Conservation (phyloP, 1,140 invertebrate genomes). For the Alviniconcha marisindica region DNA sequence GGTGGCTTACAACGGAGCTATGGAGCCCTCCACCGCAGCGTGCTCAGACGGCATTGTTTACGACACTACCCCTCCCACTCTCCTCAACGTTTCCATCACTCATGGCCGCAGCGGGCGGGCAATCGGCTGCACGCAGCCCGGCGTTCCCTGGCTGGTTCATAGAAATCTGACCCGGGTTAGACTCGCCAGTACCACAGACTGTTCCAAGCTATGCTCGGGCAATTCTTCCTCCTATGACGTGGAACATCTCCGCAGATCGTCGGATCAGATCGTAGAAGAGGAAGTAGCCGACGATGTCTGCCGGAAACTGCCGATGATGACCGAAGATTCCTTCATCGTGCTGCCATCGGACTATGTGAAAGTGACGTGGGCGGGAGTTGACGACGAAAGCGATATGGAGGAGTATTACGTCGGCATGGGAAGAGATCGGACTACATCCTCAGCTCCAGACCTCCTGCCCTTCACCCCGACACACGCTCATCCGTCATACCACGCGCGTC, state of each 20-base stretch:
- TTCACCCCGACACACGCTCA: constrained; percentile 38
- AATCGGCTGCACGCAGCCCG: constrained; percentile 38
- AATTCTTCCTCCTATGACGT: neutral
- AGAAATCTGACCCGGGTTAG: constrained; percentile 39
- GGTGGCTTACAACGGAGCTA: constrained; percentile 58
- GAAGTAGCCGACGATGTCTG: constrained; percentile 38
- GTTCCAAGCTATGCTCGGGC: neutral
- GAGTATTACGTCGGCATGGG: constrained; percentile 44
- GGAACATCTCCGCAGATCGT: constrained; percentile 10
- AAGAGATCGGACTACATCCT: constrained; percentile 1
- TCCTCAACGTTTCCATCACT: constrained; percentile 47
- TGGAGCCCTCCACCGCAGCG: constrained; percentile 47
- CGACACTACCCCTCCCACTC: constrained; percentile 49
- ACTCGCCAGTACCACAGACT: constrained; percentile 18
- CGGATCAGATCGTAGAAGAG: neutral
- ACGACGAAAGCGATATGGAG: constrained; percentile 48
- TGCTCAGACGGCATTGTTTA: constrained; percentile 57
- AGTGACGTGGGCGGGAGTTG: constrained; percentile 36
- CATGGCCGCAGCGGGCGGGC: constrained; percentile 28
- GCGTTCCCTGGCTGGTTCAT: constrained; percentile 45
- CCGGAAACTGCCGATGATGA: neutral
- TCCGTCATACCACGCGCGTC: constrained; percentile 38
- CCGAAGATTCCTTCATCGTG: constrained; percentile 30
- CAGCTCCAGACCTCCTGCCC: constrained; percentile 36
- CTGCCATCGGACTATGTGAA: constrained; percentile 43